Evolutionary conservation across 1,140 invertebrate species (phyloP).

Genomic region (Hermatobates lingyangjiaoensis): DNA sequence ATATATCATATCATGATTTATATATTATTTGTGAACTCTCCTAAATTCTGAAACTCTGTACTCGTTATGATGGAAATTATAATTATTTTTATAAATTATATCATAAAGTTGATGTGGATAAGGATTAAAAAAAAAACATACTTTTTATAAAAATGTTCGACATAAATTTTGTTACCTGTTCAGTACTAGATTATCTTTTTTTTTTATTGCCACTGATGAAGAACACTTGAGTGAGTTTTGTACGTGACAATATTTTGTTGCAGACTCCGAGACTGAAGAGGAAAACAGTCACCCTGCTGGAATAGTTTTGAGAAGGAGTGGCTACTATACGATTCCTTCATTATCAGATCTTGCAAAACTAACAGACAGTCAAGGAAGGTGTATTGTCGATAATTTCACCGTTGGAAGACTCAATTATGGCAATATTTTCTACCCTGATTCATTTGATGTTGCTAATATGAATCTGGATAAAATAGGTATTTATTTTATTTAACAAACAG

Average conservation of each 20-base stretch:
- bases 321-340: slow-evolving; percentile 72
- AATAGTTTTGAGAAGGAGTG: slow-evolving; percentile 41
- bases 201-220: background rate
- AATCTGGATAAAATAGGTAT: slow-evolving; percentile 62
- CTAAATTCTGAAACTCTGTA: too few species aligned
- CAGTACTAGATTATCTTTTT: background rate
- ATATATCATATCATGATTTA: too few species aligned
- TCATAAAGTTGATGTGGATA: too few species aligned
- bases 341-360: slow-evolving; percentile 47
- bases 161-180: too few species aligned
- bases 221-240: background rate
- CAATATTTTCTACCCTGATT: slow-evolving; percentile 72
- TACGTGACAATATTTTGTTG: slow-evolving; percentile 4
- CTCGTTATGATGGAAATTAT: too few species aligned
- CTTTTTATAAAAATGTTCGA: too few species aligned
- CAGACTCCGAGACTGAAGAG: slow-evolving; percentile 17
- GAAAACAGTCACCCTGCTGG: slow-evolving; percentile 34
- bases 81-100: too few species aligned
- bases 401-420: slow-evolving; percentile 81
- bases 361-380: slow-evolving; percentile 49
- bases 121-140: too few species aligned
- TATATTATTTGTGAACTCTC: too few species aligned
- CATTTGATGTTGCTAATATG: slow-evolving; percentile 70
- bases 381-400: slow-evolving; percentile 76
- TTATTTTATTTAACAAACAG: too few species aligned